A percentile compares a stretch with the other conserved stretches of the same genome.
Evolutionary conservation across 2,888 invertebrate species (phyloP).

Genomic region (Nomada fucata): DNA sequence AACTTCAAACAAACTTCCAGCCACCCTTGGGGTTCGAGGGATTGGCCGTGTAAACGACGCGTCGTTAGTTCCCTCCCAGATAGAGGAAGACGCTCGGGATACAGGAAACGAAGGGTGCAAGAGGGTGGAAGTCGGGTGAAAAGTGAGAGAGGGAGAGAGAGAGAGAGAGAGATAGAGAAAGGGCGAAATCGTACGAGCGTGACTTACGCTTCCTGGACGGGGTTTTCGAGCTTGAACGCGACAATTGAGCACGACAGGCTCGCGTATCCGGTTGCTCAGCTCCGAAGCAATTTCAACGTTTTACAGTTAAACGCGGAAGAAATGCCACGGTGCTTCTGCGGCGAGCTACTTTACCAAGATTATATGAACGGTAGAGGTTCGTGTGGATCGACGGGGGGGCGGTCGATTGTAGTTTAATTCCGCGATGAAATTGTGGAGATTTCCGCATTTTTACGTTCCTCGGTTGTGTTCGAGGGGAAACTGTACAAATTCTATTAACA

Average conservation of each 20-base stretch:
- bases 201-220: constrained; percentile 42
- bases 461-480: background rate
- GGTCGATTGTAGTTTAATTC: background rate
- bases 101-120: background rate
- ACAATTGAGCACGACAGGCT: constrained; percentile 62
- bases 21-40: constrained; percentile 68
- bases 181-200: constrained; percentile 39
- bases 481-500: too few species aligned
- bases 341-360: background rate
- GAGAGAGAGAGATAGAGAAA: background rate
- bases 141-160: background rate
- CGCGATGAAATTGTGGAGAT: background rate
- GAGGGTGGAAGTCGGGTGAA: background rate
- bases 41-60: constrained; percentile 74
- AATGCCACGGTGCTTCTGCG: background rate
- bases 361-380: background rate
- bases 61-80: constrained; percentile 70
- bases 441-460: too few species aligned
- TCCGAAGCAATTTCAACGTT: constrained; percentile 53
- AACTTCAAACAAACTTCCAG: constrained; percentile 74
- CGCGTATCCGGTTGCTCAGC: constrained; percentile 46
- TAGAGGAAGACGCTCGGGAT: constrained; percentile 9
- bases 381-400: background rate
- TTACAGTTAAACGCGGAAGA: background rate
- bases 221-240: constrained; percentile 41